These are phyloP conservation scores for Florisuga fusca DNA, from an alignment of 2,797 vertebrate species.

Conservation along the genomic window DNA sequence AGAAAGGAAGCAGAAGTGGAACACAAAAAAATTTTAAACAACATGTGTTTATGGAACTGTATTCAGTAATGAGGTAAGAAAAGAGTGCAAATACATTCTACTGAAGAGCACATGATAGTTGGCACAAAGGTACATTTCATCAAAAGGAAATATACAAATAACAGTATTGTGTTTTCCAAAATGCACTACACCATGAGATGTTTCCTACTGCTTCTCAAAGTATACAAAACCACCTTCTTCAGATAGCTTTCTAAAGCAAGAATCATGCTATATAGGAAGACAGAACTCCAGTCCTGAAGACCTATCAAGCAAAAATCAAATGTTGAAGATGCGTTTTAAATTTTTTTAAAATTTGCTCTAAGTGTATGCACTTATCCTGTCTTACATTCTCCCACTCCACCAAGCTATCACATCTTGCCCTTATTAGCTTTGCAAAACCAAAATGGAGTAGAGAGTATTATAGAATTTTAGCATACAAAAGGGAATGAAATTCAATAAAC, in stretches of 20 bases:
- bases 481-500: neutral
- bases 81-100: neutral
- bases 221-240: neutral
- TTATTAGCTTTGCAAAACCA: neutral
- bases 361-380: neutral
- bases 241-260: neutral
- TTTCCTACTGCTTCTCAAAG: neutral
- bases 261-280: neutral
- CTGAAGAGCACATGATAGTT: neutral
- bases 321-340: neutral
- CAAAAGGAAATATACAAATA: neutral
- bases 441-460: neutral
- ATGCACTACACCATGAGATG: neutral
- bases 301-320: neutral
- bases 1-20: constrained; percentile 31
- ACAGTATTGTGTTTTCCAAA: neutral
- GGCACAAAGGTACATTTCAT: neutral
- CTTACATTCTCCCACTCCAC: neutral
- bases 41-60: neutral
- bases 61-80: neutral
- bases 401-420: neutral
- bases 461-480: neutral
- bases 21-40: neutral
- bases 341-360: neutral
- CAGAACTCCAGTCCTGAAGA: neutral